These are phyloP conservation scores for Noturus placidus DNA, from an alignment of 2,113 vertebrate species.

Conservation along the genomic window DNA sequence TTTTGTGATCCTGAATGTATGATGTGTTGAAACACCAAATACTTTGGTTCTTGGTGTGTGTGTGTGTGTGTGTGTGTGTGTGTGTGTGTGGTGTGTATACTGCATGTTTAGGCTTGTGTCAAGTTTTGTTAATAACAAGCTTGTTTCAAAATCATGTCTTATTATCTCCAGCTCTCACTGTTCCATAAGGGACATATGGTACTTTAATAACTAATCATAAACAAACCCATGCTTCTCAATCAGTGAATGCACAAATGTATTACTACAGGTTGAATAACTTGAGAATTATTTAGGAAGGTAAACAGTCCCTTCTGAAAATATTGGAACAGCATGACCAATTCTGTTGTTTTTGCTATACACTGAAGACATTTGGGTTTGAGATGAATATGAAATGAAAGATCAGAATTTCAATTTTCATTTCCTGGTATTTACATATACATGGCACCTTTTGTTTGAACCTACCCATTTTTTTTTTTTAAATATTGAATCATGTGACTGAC, in stretches of 20 bases:
- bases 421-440: background rate
- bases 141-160: background rate
- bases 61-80: background rate
- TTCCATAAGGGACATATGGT: background rate
- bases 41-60: background rate
- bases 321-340: background rate
- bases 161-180: background rate
- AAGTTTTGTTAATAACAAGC: background rate
- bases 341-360: background rate
- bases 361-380: background rate
- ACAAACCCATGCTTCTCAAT: background rate
- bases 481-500: background rate
- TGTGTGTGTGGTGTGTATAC: background rate
- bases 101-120: background rate
- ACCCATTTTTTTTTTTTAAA: background rate
- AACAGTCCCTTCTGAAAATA: background rate
- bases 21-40: background rate
- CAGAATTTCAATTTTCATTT: background rate
- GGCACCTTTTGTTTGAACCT: background rate
- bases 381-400: background rate
- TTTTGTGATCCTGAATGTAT: background rate
- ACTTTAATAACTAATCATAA: background rate
- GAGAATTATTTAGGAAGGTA: background rate
- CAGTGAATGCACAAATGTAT: background rate
- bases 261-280: background rate